Evolutionary conservation across 2,797 vertebrate species (phyloP).

Genomic region (Acanthiza pusilla): DNA sequence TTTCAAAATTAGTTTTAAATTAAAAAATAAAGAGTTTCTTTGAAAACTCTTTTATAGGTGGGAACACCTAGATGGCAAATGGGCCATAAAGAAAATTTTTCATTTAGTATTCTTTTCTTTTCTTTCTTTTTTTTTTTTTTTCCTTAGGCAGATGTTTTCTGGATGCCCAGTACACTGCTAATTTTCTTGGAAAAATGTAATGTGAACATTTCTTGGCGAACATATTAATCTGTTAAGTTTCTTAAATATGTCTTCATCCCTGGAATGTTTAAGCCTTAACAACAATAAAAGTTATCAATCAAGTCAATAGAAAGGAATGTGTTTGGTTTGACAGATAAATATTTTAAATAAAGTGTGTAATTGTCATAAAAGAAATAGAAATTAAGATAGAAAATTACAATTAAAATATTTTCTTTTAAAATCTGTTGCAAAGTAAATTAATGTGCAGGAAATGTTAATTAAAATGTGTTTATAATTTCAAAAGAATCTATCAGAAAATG

Average conservation of each 20-base stretch:
- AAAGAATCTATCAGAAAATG: not conserved
- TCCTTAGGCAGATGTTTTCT: slow-evolving; percentile 5
- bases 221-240: slow-evolving; percentile 3
- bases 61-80: not conserved
- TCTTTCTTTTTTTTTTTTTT: not conserved
- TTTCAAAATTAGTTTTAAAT: slow-evolving; percentile 63
- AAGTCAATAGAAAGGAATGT: not conserved
- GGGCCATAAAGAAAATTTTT: not conserved
- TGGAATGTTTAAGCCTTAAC: slow-evolving; percentile 19
- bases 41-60: slow-evolving; percentile 8
- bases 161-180: not conserved
- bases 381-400: not conserved
- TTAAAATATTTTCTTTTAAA: not conserved
- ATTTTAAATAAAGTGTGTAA: slow-evolving; percentile 17
- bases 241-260: slow-evolving; percentile 37
- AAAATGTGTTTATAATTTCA: not conserved
- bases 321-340: slow-evolving; percentile 14
- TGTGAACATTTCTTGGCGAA: slow-evolving; percentile 28
- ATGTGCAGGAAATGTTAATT: not conserved
- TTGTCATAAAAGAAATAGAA: not conserved
- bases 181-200: slow-evolving; percentile 29
- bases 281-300: slow-evolving; percentile 11
- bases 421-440: not conserved
- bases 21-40: slow-evolving; percentile 52
- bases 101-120: not conserved